phyloP scores from a whole-genome alignment of 1,140 invertebrate species.

The Orchesella cincta region DNA sequence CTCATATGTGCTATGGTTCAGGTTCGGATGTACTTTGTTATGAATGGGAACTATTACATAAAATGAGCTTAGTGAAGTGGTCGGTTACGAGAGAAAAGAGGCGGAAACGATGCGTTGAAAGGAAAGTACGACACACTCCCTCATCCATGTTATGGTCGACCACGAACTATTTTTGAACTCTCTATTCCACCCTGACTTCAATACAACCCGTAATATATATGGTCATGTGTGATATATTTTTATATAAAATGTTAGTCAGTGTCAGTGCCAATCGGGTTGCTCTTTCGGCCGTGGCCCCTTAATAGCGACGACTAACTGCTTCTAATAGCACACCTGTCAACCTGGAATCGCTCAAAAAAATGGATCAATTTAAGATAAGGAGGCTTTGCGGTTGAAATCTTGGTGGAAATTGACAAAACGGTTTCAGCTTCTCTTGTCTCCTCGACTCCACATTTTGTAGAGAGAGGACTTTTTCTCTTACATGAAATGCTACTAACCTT shows the following conservation, averaged over 20 bases:
- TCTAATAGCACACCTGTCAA: conserved; percentile 4
- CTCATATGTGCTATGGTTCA: too few relatives aligned
- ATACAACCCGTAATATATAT: not conserved
- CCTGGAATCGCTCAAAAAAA: not conserved
- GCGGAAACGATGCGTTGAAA: conserved; percentile 3
- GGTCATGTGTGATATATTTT: not conserved
- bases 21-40: too few relatives aligned
- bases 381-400: not conserved
- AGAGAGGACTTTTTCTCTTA: not conserved
- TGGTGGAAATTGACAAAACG: conserved; percentile 14
- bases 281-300: not conserved
- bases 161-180: not conserved
- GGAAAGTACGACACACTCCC: not conserved
- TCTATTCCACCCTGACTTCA: not conserved
- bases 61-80: conserved; percentile 9
- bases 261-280: conserved; percentile 8
- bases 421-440: not conserved
- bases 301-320: conserved; percentile 6
- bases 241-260: not conserved
- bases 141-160: not conserved
- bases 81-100: not conserved
- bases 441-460: not conserved
- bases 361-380: not conserved
- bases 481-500: not conserved
- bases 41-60: not conserved